These are phyloP conservation scores for Thumatha senex DNA, from an alignment of 2,888 invertebrate species.

Conservation along the genomic window DNA sequence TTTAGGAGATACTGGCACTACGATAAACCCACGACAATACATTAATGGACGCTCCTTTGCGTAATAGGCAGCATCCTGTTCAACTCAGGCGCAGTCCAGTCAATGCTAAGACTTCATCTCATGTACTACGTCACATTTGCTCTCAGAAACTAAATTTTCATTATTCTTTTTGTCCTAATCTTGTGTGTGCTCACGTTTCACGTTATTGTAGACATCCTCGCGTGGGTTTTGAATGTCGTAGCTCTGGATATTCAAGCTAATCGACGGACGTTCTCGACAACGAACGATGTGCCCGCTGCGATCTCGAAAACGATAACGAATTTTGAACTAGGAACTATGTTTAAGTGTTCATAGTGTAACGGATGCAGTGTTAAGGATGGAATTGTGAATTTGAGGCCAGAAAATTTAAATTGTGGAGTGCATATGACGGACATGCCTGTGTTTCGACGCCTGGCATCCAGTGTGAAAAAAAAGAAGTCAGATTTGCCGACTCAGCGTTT, in stretches of 20 bases:
- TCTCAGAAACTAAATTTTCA: slow-evolving; percentile 37
- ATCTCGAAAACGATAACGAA: slow-evolving; percentile 53
- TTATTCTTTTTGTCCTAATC: slow-evolving; percentile 41
- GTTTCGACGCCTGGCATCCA: slow-evolving; percentile 70
- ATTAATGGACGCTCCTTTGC: slow-evolving; percentile 77
- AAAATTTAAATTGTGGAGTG: slow-evolving; percentile 54
- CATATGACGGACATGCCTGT: slow-evolving; percentile 76
- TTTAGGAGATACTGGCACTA: slow-evolving; percentile 70
- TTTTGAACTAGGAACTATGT: slow-evolving; percentile 21
- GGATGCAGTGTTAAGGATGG: slow-evolving; percentile 76
- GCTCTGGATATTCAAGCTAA: slow-evolving; percentile 30
- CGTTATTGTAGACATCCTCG: slow-evolving; percentile 58
- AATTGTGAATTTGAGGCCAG: slow-evolving; percentile 51
- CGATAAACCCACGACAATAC: slow-evolving; percentile 80
- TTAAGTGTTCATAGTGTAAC: slow-evolving; percentile 20
- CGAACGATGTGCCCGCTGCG: slow-evolving; percentile 57
- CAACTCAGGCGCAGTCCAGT: slow-evolving; percentile 73
- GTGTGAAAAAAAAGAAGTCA: slow-evolving; percentile 79
- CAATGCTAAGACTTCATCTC: slow-evolving; percentile 70
- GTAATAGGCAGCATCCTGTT: slow-evolving; percentile 79
- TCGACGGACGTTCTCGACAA: slow-evolving; percentile 45
- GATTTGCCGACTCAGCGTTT: slow-evolving; percentile 56
- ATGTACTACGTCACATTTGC: slow-evolving; percentile 49
- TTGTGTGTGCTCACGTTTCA: slow-evolving; percentile 48
- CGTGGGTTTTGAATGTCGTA: slow-evolving; percentile 52